A percentile compares a stretch with the other conserved stretches of the same genome.
phyloP scores from a whole-genome alignment of 2,888 invertebrate species.

The Noctua janthina region DNA sequence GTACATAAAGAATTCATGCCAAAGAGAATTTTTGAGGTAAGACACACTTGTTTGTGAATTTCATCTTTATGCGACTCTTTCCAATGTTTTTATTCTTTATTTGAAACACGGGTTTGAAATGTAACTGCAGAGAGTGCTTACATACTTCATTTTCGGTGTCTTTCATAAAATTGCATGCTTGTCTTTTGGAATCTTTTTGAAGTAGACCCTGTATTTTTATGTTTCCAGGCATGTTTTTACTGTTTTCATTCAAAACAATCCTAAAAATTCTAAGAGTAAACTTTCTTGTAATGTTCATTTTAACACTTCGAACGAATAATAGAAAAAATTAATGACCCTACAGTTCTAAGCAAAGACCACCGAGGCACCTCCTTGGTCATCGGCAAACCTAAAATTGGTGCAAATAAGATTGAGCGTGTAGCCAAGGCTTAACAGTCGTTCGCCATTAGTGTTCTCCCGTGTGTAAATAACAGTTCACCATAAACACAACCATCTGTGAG shows the following conservation, averaged over 20 bases:
- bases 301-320: not conserved
- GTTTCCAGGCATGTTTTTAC: too few relatives aligned
- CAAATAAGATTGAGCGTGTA: too few relatives aligned
- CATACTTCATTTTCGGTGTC: slow-evolving; percentile 26
- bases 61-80: slow-evolving; percentile 69
- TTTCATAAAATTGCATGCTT: slow-evolving; percentile 21
- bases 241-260: not conserved
- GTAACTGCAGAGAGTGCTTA: slow-evolving; percentile 38
- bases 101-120: slow-evolving; percentile 44
- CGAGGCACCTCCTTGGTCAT: not conserved
- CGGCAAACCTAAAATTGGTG: not conserved
- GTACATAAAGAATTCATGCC: slow-evolving; percentile 83
- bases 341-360: not conserved
- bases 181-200: slow-evolving; percentile 43
- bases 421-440: not conserved
- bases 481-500: not conserved
- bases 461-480: slow-evolving; percentile 1
- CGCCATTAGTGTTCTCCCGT: not conserved
- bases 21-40: slow-evolving; percentile 82
- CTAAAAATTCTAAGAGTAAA: too few relatives aligned
- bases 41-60: slow-evolving; percentile 76
- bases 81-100: slow-evolving; percentile 48
- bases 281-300: not conserved
- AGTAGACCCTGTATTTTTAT: not conserved
- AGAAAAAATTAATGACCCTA: not conserved